phyloP scores from a whole-genome alignment of 1,140 invertebrate species.

The Heliothis subflexa region DNA sequence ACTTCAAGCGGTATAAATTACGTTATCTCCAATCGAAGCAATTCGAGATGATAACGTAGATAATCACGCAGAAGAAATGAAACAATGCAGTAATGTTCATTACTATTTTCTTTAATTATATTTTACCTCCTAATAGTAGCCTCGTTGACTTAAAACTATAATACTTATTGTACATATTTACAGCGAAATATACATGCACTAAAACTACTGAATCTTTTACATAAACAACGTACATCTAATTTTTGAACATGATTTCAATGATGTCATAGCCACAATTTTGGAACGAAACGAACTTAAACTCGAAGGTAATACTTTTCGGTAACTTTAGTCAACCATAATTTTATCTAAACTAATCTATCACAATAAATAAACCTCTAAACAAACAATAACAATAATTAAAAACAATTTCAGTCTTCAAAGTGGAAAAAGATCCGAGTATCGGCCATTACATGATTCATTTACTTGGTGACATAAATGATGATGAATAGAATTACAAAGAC shows the following conservation, averaged over 20 bases:
- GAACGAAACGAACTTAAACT: constrained; percentile 66
- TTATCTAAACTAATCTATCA: constrained; percentile 75
- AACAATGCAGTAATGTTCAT: constrained; percentile 59
- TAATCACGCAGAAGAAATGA: constrained; percentile 58
- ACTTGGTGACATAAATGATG: constrained; percentile 4
- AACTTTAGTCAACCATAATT: constrained; percentile 79
- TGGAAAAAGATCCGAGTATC: constrained; percentile 62
- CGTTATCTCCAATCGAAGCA: constrained; percentile 32
- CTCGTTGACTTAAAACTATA: constrained; percentile 64
- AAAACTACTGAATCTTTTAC: constrained; percentile 34
- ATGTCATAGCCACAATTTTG: constrained; percentile 75
- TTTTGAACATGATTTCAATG: constrained; percentile 62
- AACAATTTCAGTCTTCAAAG: constrained; percentile 79
- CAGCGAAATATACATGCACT: constrained; percentile 51
- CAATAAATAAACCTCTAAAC: constrained; percentile 81
- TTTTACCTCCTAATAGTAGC: constrained; percentile 65
- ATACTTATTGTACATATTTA: constrained; percentile 58
- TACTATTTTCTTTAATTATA: constrained; percentile 59
- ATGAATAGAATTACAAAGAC: constrained; percentile 38
- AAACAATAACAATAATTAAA: constrained; percentile 79
- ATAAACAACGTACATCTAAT: constrained; percentile 24
- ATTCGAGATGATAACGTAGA: constrained; percentile 19
- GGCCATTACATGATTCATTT: constrained; percentile 19
- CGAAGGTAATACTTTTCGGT: constrained; percentile 84
- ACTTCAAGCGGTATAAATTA: constrained; percentile 20